Evolutionary conservation across 2,797 vertebrate species (phyloP), one percentile per base, ranked within the genome.

Genomic region (Merluccius polli): DNA sequence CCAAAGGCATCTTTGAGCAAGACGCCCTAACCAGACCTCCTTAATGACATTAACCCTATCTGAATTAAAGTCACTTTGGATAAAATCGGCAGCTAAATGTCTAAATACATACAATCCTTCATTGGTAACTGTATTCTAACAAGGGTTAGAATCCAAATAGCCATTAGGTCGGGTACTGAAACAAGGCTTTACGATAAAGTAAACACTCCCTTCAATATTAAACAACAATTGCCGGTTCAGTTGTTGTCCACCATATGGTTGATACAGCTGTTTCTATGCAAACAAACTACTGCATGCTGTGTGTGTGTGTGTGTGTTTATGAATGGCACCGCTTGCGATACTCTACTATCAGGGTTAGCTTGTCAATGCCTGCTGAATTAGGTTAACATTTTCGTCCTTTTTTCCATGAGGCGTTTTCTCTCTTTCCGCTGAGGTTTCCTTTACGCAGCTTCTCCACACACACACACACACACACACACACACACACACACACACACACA

Each of bases 351-450:
- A 36, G 85, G 79, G 83, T 86, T 83, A 79, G 85, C 78, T 70
- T 76, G 85, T 87, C 79, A 83, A 83, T 79, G 80, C 82, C 84
- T 85, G 89, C 82, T 85, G 85, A 4, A 71, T 75, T 72, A 76
- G 65, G 35, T 79, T 80, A 78, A 44, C 72, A n/a, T 73, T 75
- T n/a, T 59, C 5, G 24, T 27, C 67, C 13, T 31, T 30, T 31
- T 87, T 91, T 89, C 86, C 89, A 88, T 81, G 72, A 81, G 29
- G 79, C 81, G 77, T 73, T 84, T 84, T 87, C 87, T 90, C 82
- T 87, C 78, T 91, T 92, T 90, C 90, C 90, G 89, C 81, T 74
- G 80, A 79, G 81, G 80, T 87, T 92, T 92, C 90, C 89, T 90
- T 88, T 63, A 67, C 76, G 85, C 76, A 81, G 83, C 82, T 85